These are phyloP conservation scores for Sericinus montela DNA, from an alignment of 2,888 invertebrate species.

Conservation along the genomic window DNA sequence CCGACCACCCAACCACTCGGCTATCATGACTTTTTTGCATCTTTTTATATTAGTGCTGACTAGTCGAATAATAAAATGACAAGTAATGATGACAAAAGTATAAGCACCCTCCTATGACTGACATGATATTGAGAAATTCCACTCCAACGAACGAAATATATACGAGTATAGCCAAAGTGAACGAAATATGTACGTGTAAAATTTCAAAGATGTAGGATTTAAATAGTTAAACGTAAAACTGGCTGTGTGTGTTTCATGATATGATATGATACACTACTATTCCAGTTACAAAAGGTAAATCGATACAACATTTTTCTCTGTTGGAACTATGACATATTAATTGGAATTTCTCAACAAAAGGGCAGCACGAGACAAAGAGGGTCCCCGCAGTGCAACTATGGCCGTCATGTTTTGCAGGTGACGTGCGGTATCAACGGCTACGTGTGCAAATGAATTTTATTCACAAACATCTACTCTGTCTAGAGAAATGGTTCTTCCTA, in stretches of 20 bases:
- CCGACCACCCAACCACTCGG: too few species aligned
- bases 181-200: too few species aligned
- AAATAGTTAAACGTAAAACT: too few species aligned
- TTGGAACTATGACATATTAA: conserved; percentile 50
- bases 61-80: too few species aligned
- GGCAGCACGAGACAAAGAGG: conserved; percentile 41
- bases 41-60: too few species aligned
- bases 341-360: conserved; percentile 58
- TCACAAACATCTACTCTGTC: conserved; percentile 18
- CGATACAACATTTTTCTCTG: conserved; percentile 34
- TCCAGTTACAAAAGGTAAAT: conserved; percentile 37
- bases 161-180: too few species aligned
- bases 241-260: conserved; percentile 24
- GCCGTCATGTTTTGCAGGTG: conserved; percentile 32
- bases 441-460: conserved; percentile 35
- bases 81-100: too few species aligned
- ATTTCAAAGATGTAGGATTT: too few species aligned
- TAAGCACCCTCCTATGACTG: too few species aligned
- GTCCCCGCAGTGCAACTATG: conserved; percentile 29
- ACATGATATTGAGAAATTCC: too few species aligned
- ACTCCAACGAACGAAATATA: too few species aligned
- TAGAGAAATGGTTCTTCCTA: neutral
- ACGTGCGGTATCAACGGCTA: conserved; percentile 39
- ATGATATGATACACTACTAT: conserved; percentile 36
- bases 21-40: too few species aligned